Base-by-base conservation (phyloP, 2,888 invertebrate species). In the Spodoptera exigua region DNA sequence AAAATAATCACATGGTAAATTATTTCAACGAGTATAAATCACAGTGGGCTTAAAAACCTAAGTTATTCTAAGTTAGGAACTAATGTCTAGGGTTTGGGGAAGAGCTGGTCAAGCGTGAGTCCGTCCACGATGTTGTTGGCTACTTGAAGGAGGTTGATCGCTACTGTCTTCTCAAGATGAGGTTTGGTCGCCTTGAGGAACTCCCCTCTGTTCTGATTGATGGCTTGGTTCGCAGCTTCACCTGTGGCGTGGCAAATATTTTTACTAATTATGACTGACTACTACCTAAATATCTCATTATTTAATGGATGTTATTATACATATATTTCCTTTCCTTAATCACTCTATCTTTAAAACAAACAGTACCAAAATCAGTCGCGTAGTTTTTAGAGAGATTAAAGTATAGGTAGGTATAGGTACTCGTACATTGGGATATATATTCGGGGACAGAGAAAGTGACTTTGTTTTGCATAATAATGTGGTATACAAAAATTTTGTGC, bases 171-270 rank as follows among this genome's bases (percentile, higher is more conserved):
- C 81, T 96, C 95, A 1, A 96, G 83, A 53, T 94, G 88, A 0
- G 96, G 96, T 73, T 95, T 94, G 12, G 95, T 87, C 0, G 95
- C 91, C 32, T 86, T 87, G 9, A 95, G 80, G 78, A 96, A 95
- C 37, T 95, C 95, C 0, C 90, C 91, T 64, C 95, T 94, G 79
- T 96, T 96, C 74, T 95, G 92, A 78, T 96, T 95, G 45, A 96
- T 94, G 0, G 95, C 95, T 40, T 89, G 85, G 78, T 96, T 96
- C 0, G 94, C 91, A n/a, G 94, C 93, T 17, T 94, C 89, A 62
- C 92, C 95, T 95, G 82, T 11, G 9, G 9, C 7, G 27, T 7
- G n/a, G n/a, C n/a, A n/a, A n/a, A n/a, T n/a, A n/a, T n/a, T n/a
- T n/a, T n/a, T n/a, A n/a, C n/a, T n/a, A n/a, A n/a, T n/a, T n/a